Percentiles rank a stretch among this genome's conserved stretches.
These are phyloP conservation scores for Nebria salina DNA, from an alignment of 2,888 invertebrate genomes.

Conservation along the genomic window DNA sequence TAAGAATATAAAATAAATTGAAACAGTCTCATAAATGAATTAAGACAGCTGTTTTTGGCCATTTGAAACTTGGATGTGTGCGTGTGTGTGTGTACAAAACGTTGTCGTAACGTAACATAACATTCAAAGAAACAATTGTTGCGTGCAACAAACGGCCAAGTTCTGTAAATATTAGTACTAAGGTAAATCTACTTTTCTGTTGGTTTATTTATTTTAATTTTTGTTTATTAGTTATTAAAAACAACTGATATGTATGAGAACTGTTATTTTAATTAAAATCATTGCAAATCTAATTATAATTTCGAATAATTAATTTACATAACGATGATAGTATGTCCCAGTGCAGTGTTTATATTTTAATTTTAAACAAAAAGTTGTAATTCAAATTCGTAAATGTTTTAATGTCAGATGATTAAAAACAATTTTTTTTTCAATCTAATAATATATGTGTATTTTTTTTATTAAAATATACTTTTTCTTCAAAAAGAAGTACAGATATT, in stretches of 20 bases:
- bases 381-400: background rate
- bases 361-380: background rate
- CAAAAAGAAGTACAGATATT: background rate
- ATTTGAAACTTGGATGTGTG: background rate
- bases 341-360: background rate
- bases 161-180: constrained; percentile 30
- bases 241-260: background rate
- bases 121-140: background rate
- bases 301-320: too few relatives aligned
- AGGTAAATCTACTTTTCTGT: background rate
- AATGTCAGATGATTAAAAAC: background rate
- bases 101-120: background rate
- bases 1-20: background rate
- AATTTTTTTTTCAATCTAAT: background rate
- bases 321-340: background rate
- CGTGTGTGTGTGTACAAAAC: background rate
- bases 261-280: background rate
- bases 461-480: constrained; percentile 20
- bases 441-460: background rate
- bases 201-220: background rate
- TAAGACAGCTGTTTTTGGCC: background rate
- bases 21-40: background rate
- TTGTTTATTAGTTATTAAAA: constrained; percentile 14
- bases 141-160: background rate
- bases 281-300: background rate